Evolutionary conservation across 1,140 invertebrate species (phyloP).

Genomic region (Bombus sibiricus): DNA sequence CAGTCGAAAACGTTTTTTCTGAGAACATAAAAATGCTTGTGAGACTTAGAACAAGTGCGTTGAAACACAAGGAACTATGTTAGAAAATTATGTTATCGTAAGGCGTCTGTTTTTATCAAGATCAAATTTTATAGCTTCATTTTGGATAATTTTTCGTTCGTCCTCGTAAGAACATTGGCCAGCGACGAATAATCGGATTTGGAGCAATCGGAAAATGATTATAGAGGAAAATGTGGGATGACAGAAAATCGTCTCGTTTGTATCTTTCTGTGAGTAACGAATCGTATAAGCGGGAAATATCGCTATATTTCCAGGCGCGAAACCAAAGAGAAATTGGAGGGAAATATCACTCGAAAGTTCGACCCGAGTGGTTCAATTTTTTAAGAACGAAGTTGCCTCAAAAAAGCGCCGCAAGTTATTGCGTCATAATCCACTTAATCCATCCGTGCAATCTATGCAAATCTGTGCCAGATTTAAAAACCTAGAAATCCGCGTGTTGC

Average conservation of each 20-base stretch:
- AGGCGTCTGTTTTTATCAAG: no score
- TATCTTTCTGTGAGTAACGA: neutral
- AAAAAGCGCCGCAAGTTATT: slow-evolving; percentile 36
- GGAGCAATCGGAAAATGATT: neutral
- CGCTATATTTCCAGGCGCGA: neutral
- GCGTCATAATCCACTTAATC: slow-evolving; percentile 47
- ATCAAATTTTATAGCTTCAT: no score
- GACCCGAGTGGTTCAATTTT: slow-evolving; percentile 20
- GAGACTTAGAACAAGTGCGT: no score
- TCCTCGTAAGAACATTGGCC: no score
- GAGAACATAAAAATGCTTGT: no score
- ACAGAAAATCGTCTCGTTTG: neutral
- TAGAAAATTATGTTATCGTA: no score
- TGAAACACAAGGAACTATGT: no score
- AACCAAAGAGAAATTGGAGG: neutral
- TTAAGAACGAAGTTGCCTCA: slow-evolving; percentile 21
- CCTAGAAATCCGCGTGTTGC: slow-evolving; percentile 17
- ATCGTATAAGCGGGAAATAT: neutral
- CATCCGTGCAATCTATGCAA: slow-evolving; percentile 27
- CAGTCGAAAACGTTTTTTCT: no score
- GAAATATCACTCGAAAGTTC: neutral
- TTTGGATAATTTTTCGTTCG: no score
- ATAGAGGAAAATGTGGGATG: neutral
- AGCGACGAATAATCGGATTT: neutral
- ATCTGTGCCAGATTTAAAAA: slow-evolving; percentile 34